These are phyloP conservation scores for Catostomus latipinnis DNA, from an alignment of 2,797 vertebrate species.

Conservation along the genomic window DNA sequence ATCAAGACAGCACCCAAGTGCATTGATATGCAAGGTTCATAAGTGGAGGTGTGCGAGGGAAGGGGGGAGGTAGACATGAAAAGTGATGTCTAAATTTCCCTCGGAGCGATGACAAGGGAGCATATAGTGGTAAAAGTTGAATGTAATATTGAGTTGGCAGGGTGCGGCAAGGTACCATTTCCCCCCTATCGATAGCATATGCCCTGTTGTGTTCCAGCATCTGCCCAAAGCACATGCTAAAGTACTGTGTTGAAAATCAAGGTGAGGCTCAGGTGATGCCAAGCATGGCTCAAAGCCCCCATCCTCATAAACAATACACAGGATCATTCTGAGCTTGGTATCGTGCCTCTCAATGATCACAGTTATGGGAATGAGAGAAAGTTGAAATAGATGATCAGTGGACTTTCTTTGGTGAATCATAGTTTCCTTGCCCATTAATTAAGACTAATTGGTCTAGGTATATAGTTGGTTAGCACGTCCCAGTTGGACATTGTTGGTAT, in stretches of 20 bases:
- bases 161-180: conserved; percentile 17
- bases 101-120: conserved; percentile 66
- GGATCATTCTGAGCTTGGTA: no score
- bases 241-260: neutral
- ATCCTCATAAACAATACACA: neutral
- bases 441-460: neutral
- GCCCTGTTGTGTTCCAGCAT: conserved; percentile 40
- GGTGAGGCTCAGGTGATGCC: conserved; percentile 15
- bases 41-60: conserved; percentile 49
- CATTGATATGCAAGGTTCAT: conserved; percentile 81
- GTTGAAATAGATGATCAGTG: neutral
- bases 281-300: conserved; percentile 1
- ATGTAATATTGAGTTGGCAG: conserved; percentile 29
- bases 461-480: no score
- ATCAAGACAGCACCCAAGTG: conserved; percentile 89
- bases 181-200: conserved; percentile 17
- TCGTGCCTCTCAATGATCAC: neutral
- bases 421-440: neutral
- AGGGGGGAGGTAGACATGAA: conserved; percentile 54
- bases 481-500: no score
- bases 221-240: neutral
- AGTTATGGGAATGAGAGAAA: neutral
- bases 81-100: conserved; percentile 83
- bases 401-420: neutral
- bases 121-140: conserved; percentile 31